A percentile compares a stretch with the other conserved stretches of the same genome.
Evolutionary conservation across 1,140 invertebrate genomes (phyloP).

Genomic region (Macrobrachium rosenbergii): DNA sequence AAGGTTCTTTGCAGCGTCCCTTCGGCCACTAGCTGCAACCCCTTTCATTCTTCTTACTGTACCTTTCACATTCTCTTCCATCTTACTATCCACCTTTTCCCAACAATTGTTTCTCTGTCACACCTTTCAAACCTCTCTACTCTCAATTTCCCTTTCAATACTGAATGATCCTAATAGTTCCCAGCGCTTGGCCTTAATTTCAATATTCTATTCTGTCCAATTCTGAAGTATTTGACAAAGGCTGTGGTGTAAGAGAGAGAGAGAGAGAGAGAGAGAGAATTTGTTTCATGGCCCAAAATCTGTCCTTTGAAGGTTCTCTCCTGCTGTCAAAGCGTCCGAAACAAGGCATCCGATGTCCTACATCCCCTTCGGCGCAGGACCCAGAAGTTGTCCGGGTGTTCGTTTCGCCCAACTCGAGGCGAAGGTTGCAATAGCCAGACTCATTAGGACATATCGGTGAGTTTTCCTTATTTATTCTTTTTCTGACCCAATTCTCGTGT

Average conservation of each 20-base stretch:
- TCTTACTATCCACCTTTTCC: no score
- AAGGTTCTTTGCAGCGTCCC: no score
- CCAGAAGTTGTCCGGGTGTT: not conserved
- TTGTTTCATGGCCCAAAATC: not conserved
- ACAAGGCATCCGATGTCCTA: not conserved
- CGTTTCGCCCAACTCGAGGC: not conserved
- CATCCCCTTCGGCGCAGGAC: slow-evolving; percentile 1
- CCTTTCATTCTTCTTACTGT: no score
- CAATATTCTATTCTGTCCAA: no score
- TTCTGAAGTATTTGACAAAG: not conserved
- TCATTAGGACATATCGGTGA: not conserved
- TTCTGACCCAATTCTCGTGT: no score
- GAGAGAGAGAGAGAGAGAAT: not conserved
- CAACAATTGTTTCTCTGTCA: no score
- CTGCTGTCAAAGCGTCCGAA: not conserved
- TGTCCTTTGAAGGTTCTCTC: not conserved
- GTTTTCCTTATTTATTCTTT: not conserved
- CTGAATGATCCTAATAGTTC: no score
- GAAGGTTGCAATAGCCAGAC: not conserved
- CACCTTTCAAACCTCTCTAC: no score
- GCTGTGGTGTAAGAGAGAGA: not conserved
- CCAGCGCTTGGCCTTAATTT: no score
- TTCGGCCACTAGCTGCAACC: no score
- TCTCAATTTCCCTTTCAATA: no score
- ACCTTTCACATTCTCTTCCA: no score